phyloP scores from a whole-genome alignment of 1,140 invertebrate species.

The Steinernema khuongi region DNA sequence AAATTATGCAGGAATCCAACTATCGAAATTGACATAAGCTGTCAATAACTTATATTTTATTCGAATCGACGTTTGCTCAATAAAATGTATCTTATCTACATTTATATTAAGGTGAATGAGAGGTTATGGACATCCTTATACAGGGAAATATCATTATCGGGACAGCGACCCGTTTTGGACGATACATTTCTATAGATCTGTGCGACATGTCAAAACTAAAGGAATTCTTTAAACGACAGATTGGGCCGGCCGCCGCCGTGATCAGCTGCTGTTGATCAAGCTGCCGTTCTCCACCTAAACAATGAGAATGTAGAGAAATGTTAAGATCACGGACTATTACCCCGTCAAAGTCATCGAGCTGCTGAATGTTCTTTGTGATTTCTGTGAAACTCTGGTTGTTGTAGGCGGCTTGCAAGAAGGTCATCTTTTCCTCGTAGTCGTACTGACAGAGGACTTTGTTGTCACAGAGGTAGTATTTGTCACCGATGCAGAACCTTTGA shows the following conservation, averaged over 20 bases:
- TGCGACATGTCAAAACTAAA: background rate
- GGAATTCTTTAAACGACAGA: background rate
- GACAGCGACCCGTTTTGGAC: constrained; percentile 3
- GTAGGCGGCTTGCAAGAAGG: constrained; percentile 15
- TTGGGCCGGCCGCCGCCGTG: background rate
- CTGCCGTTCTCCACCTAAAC: background rate
- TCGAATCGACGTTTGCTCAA: no score
- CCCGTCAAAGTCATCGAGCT: constrained; percentile 16
- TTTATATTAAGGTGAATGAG: no score
- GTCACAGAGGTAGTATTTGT: constrained; percentile 82
- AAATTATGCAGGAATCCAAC: no score
- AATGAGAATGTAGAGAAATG: no score
- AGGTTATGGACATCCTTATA: constrained; percentile 10
- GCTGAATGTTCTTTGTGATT: constrained; percentile 14
- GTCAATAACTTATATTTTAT: no score
- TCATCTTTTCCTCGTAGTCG: constrained; percentile 66
- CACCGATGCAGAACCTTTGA: constrained; percentile 89
- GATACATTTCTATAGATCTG: constrained; percentile 14
- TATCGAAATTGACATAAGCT: no score
- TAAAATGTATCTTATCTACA: no score
- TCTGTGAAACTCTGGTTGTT: constrained; percentile 18
- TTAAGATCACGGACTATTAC: background rate
- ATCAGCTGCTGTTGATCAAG: constrained; percentile 14
- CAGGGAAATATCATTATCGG: background rate
- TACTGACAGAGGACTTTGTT: constrained; percentile 89